Conservation (phyloP, 2,888 invertebrate species). For the Ditylenchus weischeri region DNA sequence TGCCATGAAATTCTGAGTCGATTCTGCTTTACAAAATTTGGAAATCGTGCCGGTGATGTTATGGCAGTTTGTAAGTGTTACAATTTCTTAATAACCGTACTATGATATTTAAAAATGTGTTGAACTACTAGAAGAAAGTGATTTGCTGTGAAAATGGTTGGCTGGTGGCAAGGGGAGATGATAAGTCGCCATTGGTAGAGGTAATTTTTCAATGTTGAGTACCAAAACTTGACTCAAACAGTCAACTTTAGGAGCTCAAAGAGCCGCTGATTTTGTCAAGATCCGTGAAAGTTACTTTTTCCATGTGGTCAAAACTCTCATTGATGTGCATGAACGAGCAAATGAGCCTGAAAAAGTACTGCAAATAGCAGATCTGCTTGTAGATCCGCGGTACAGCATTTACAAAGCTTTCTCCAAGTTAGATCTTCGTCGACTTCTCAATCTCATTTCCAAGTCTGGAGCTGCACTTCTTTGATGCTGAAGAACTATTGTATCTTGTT, state of each 20-base stretch:
- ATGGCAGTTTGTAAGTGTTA: too few species aligned
- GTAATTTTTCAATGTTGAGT: slow-evolving; percentile 19
- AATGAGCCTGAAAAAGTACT: slow-evolving; percentile 30
- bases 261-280: slow-evolving; percentile 23
- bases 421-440: slow-evolving; percentile 24
- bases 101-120: slow-evolving; percentile 21
- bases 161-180: slow-evolving; percentile 18
- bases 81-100: too few species aligned
- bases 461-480: slow-evolving; percentile 21
- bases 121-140: slow-evolving; percentile 24
- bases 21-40: too few species aligned
- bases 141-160: slow-evolving; percentile 20
- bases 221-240: slow-evolving; percentile 4
- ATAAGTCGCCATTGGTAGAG: slow-evolving; percentile 11
- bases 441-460: slow-evolving; percentile 28
- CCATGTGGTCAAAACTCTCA: slow-evolving; percentile 27
- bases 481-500: too few species aligned
- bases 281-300: slow-evolving; percentile 30
- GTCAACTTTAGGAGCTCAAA: slow-evolving; percentile 5
- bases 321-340: slow-evolving; percentile 28
- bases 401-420: slow-evolving; percentile 33
- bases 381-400: slow-evolving; percentile 27
- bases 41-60: too few species aligned
- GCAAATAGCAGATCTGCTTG: slow-evolving; percentile 29
- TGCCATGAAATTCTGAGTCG: too few species aligned